These are phyloP conservation scores for Phymorhynchus buccinoides DNA, from an alignment of 1,140 invertebrate genomes.

Conservation along the genomic window DNA sequence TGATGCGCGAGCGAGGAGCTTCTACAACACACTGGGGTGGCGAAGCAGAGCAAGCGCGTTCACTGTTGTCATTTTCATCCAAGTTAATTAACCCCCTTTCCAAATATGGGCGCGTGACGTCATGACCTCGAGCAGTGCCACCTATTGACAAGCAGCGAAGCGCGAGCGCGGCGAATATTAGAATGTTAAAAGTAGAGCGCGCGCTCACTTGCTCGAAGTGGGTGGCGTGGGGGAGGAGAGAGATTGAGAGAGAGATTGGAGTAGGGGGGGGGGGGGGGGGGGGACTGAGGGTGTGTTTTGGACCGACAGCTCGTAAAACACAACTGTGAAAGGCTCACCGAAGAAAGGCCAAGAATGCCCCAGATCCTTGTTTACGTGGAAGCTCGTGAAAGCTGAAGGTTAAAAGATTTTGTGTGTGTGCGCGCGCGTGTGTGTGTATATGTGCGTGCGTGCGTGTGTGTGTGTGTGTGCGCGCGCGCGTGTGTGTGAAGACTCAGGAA, in stretches of 20 bases:
- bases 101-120: slow-evolving; percentile 34
- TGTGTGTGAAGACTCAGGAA: too few relatives aligned
- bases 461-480: too few relatives aligned
- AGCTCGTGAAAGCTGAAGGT: neutral
- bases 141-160: slow-evolving; percentile 33
- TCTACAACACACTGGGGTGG: slow-evolving; percentile 1
- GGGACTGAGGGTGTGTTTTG: neutral
- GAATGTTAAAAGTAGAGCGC: too few relatives aligned
- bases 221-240: neutral
- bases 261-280: neutral
- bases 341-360: neutral
- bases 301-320: neutral
- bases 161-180: slow-evolving; percentile 15
- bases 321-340: neutral
- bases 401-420: too few relatives aligned
- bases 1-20: neutral
- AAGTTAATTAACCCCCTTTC: slow-evolving; percentile 36
- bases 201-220: neutral
- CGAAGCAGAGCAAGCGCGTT: slow-evolving; percentile 4
- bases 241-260: neutral
- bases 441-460: too few relatives aligned
- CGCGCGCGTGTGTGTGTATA: too few relatives aligned
- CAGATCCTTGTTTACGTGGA: neutral
- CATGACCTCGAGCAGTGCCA: slow-evolving; percentile 34
- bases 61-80: slow-evolving; percentile 37